Evolutionary conservation across 1,140 invertebrate species (phyloP).

Genomic region (Euwallacea fornicatus): DNA sequence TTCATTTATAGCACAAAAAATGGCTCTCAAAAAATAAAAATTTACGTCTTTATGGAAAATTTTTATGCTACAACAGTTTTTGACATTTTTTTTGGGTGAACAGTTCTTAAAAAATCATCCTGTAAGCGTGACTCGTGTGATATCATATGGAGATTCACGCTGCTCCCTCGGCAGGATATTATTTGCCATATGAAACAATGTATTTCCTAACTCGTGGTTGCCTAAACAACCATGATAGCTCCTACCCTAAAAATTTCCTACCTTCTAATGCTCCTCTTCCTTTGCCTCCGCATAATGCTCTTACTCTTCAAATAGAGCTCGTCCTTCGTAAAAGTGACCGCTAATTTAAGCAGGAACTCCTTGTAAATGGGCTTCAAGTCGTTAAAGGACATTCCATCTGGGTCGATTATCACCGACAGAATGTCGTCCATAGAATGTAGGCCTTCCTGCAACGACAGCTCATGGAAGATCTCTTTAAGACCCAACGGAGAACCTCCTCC

Average conservation of each 20-base stretch:
- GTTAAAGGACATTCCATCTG: slow-evolving; percentile 90
- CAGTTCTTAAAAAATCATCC: too few relatives aligned
- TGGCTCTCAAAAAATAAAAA: too few relatives aligned
- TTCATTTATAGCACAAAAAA: too few relatives aligned
- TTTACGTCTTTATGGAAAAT: too few relatives aligned
- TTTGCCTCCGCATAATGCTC: slow-evolving; percentile 82
- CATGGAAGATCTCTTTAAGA: slow-evolving; percentile 80
- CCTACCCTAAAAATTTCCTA: neutral
- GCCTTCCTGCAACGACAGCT: slow-evolving; percentile 82
- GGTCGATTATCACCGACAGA: slow-evolving; percentile 81
- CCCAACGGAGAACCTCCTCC: slow-evolving; percentile 73
- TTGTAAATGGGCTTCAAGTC: slow-evolving; percentile 88
- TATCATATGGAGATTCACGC: too few relatives aligned
- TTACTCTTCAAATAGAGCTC: slow-evolving; percentile 87
- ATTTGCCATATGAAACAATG: too few relatives aligned
- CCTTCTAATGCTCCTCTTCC: slow-evolving; percentile 59
- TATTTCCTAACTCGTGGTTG: too few relatives aligned
- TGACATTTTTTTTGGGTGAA: too few relatives aligned
- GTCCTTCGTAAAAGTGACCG: slow-evolving; percentile 84
- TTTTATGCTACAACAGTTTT: too few relatives aligned
- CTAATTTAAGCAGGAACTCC: slow-evolving; percentile 83
- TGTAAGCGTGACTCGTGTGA: too few relatives aligned
- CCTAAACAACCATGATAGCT: neutral
- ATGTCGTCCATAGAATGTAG: slow-evolving; percentile 86
- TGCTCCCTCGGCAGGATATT: too few relatives aligned